Evolutionary conservation across 2,113 vertebrate genomes (phyloP), one percentile per base, ranked within the genome.

Genomic region (Otocyon megalotis): DNA sequence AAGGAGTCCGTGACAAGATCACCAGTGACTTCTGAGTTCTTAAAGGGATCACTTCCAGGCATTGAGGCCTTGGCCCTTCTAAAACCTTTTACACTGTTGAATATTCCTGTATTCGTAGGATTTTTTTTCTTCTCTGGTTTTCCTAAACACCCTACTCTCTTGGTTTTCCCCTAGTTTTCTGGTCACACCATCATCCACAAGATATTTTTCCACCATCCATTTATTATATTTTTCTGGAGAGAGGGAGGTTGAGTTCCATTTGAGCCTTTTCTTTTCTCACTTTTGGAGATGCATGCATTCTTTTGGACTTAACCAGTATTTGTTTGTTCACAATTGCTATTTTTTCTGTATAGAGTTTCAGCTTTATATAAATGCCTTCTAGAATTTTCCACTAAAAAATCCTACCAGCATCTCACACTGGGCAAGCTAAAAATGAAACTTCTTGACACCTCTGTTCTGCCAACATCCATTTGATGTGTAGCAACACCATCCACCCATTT

Each of bases 401-500:
- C 16, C n/a, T 43, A 24, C 13, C 35, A 26, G 54, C 32, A 48
- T 17, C 50, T 60, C 54, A 43, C 24, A 20, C n/a, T 17, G 5
- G 22, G 67, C 82, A 13, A 30, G n/a, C 74, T 77, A 32, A 72
- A 20, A 50, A 7, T 9, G 20, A 69, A 26, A 15, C 10, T 43
- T 26, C 4, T 22, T 5, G 43, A 43, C 7, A 7, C 43, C 53
- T 50, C 32, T 11, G 24, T 2, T 26, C 11, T 12, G 22, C 2
- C 3, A 0, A 12, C 0, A 7, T 65, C 48, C 19, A 0, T 2
- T 30, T 56, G 1, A 22, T 2, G 1, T 0, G 1, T 3, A 4
- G 13, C 8, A 0, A 17, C 19, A 0, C 19, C 56, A n/a, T 3
- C 65, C 10, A 1, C 71, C 37, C 5, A 0, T 24, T 28, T 3